Conservation (phyloP, 37 sponge, comb jelly and placozoan species). For the Dysidea cf. avara region DNA sequence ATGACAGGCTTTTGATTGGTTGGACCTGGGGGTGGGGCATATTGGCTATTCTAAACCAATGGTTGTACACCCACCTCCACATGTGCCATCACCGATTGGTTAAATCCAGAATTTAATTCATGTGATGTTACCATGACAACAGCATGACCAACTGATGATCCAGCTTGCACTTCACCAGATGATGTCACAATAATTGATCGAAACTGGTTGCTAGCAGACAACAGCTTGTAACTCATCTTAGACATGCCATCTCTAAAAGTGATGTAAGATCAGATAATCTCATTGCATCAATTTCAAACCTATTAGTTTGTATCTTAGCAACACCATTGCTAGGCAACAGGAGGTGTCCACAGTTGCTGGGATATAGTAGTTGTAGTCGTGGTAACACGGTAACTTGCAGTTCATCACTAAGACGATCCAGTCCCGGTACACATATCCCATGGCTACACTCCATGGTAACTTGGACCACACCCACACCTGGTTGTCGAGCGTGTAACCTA, state of each 20-base stretch:
- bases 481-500: conserved; percentile 51
- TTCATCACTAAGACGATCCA: conserved; percentile 55
- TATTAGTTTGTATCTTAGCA: conserved; percentile 65
- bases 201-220: neutral
- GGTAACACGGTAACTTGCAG: conserved; percentile 60
- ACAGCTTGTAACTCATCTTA: conserved; percentile 42
- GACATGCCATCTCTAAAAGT: conserved; percentile 48
- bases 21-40: conserved; percentile 19
- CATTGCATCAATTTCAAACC: neutral
- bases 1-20: conserved; percentile 55
- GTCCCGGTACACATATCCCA: conserved; percentile 53
- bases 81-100: conserved; percentile 69
- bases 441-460: conserved; percentile 49
- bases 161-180: conserved; percentile 48
- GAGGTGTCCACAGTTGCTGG: conserved; percentile 52
- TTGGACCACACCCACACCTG: conserved; percentile 42
- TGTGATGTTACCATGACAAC: conserved; percentile 76
- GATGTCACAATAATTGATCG: conserved; percentile 5
- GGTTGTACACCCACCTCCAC: conserved; percentile 60
- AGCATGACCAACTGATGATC: conserved; percentile 66
- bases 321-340: conserved; percentile 71
- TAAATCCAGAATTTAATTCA: conserved; percentile 56
- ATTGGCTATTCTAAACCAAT: neutral
- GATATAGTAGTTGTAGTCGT: conserved; percentile 46
- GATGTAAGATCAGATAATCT: neutral